Evolutionary conservation across 1,140 invertebrate genomes (phyloP).

Genomic region (silkworm (Bombyx mori)): ASM3026992v2 NC_085111.1:3647001-3647500

Average conservation of each 20-base stretch:
- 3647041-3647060: background rate
- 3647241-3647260: constrained; percentile 51
- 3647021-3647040: background rate
- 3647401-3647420: too few species aligned
- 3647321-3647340: constrained; percentile 33
- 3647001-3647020: constrained; percentile 16
- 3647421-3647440: too few species aligned
- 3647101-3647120: background rate
- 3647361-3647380: too few species aligned
- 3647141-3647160: constrained; percentile 23
- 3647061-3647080: background rate
- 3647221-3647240: constrained; percentile 50
- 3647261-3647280: constrained; percentile 52
- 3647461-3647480: background rate
- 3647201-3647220: constrained; percentile 31
- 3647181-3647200: constrained; percentile 30
- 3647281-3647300: constrained; percentile 28
- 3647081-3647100: constrained; percentile 1
- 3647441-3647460: too few species aligned
- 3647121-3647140: constrained; percentile 20
- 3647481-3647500: constrained; percentile 11
- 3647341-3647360: too few species aligned
- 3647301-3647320: constrained; percentile 41
- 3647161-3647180: constrained; percentile 27
- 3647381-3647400: background rate